These are phyloP conservation scores for Lottia gigantea DNA, from an alignment of 2,888 invertebrate species.

Conservation along the genomic window DNA sequence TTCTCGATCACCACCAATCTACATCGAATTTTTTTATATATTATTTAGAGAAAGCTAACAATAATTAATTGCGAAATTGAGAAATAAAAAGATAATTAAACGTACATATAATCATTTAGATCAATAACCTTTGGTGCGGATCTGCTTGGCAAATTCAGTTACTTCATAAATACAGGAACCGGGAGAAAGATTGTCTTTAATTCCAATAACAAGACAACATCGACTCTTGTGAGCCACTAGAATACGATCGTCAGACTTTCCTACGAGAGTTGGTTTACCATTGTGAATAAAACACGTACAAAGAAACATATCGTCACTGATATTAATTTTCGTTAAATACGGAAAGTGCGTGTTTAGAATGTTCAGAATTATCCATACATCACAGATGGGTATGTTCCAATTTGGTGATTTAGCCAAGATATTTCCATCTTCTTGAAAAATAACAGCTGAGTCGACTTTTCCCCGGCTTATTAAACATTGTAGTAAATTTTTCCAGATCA, in stretches of 20 bases:
- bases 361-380: conserved; percentile 22
- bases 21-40: too few species aligned
- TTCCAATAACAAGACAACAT: conserved; percentile 39
- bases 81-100: too few species aligned
- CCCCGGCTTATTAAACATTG: conserved; percentile 16
- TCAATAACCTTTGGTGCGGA: conserved; percentile 21
- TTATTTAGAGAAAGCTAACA: too few species aligned
- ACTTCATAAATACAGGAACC: conserved; percentile 53
- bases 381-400: conserved; percentile 26
- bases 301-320: conserved; percentile 30
- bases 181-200: conserved; percentile 40
- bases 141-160: conserved; percentile 35
- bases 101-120: neutral
- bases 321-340: conserved; percentile 33
- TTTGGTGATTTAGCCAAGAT: conserved; percentile 27
- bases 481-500: neutral
- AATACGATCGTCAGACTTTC: conserved; percentile 41
- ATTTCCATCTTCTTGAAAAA: conserved; percentile 29
- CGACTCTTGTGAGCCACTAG: conserved; percentile 38
- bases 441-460: conserved; percentile 36
- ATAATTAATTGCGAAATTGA: too few species aligned
- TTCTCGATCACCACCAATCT: too few species aligned
- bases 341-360: conserved; percentile 28
- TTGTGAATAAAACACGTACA: conserved; percentile 39
- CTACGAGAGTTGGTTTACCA: conserved; percentile 35